A percentile compares a stretch with the other conserved stretches of the same genome.
Conservation (phyloP, 2,797 vertebrate genomes). For the Sebastes jordani region DNA sequence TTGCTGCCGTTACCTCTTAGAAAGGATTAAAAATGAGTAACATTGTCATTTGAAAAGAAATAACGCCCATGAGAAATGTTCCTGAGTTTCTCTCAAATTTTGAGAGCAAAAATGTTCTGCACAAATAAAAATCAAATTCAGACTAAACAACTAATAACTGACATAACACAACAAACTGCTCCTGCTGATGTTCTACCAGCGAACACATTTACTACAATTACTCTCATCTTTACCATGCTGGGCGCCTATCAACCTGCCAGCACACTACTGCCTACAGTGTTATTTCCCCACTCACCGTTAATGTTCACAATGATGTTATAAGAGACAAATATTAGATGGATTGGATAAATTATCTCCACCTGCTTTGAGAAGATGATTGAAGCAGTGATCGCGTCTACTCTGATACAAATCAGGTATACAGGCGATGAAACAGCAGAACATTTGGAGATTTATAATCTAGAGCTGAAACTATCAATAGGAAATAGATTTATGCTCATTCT, state of each 20-base stretch:
- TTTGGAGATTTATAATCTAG: background rate
- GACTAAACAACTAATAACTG: background rate
- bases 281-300: slow-evolving; percentile 4
- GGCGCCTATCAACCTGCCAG: slow-evolving; percentile 3
- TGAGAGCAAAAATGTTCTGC: background rate
- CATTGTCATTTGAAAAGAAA: background rate
- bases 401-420: background rate
- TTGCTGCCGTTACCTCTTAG: background rate
- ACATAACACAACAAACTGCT: background rate
- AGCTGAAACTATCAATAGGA: background rate
- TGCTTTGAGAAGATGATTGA: background rate
- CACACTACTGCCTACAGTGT: background rate
- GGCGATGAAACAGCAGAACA: background rate
- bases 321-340: background rate
- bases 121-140: background rate
- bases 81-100: background rate
- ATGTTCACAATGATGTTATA: background rate
- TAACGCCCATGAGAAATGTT: background rate
- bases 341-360: background rate
- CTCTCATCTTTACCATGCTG: background rate
- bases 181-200: background rate
- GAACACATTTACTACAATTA: background rate
- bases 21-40: background rate
- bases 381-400: background rate
- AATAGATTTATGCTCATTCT: background rate